These are phyloP conservation scores for Malacoraja senta DNA, from an alignment of 2,797 vertebrate species.

Conservation along the genomic window DNA sequence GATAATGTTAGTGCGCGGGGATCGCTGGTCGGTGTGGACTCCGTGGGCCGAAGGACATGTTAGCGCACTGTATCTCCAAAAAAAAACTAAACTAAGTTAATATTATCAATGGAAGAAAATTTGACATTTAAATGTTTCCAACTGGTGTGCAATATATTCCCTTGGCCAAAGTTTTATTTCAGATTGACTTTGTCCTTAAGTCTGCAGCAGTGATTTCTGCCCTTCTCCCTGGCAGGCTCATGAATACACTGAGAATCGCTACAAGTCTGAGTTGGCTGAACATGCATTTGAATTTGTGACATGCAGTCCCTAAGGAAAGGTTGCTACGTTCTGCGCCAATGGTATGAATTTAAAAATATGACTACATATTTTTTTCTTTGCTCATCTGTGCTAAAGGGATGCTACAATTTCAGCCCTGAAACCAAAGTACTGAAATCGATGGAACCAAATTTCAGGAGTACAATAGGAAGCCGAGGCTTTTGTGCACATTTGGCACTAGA, in stretches of 20 bases:
- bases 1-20: too few species aligned
- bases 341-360: neutral
- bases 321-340: neutral
- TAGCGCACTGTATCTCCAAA: too few species aligned
- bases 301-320: neutral
- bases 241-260: neutral
- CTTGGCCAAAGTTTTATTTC: neutral
- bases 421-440: too few species aligned
- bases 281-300: neutral
- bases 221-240: neutral
- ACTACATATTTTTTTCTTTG: too few species aligned
- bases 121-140: neutral
- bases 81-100: neutral
- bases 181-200: neutral
- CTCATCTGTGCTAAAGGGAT: too few species aligned
- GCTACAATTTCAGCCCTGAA: too few species aligned
- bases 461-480: too few species aligned
- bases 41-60: too few species aligned
- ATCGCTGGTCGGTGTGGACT: too few species aligned
- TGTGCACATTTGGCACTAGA: too few species aligned
- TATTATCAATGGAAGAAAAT: neutral
- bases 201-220: neutral
- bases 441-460: too few species aligned
- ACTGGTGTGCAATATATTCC: neutral
- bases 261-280: neutral